Evolutionary conservation across 2,113 vertebrate species (phyloP), one percentile per base, ranked within the genome.

Genomic region (Pseudolaguvia tuberculata): DNA sequence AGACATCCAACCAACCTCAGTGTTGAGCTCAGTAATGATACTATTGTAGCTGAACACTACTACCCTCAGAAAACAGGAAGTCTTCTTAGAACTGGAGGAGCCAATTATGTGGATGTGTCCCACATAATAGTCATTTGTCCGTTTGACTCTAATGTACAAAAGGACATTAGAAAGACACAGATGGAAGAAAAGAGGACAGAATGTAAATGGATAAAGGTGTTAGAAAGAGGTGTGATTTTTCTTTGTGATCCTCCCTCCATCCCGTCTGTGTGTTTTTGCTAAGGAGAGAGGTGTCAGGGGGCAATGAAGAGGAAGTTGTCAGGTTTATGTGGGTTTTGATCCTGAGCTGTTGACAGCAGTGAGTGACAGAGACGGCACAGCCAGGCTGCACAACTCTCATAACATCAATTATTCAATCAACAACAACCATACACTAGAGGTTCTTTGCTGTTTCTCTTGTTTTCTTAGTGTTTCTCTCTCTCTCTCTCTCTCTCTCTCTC

Each of bases 321-420:
- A 77, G 77, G 77, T 80, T 76, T 31, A 69, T 31, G 52, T 73
- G 31, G 57, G 48, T 29, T 84, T 78, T 82, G 77, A 84, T 81
- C 75, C 39, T 2, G 69, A 39, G 68, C 51, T 65, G 79, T 76
- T 81, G 81, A 78, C 75, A 78, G 79, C 47, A 55, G 29, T 80
- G 83, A 80, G 70, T 80, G 78, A 79, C 81, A 68, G 77, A 80
- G 68, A 76, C 70, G 52, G 56, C 66, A 80, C 76, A 50, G 53
- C 52, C 76, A 78, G 56, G 75, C 78, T 57, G 70, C 71, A 77
- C 58, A 80, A 75, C 62, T 79, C 83, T 82, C 83, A 80, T 66
- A 81, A 74, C 77, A 84, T 84, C 79, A 84, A 84, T 82, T 82
- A 84, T 82, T 82, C 80, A 84, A 70, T 70, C 79, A 84, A 67